A percentile compares a stretch with the other conserved stretches of the same genome.
phyloP scores from a whole-genome alignment of 2,113 vertebrate species.

The Pygoscelis antarcticus region DNA sequence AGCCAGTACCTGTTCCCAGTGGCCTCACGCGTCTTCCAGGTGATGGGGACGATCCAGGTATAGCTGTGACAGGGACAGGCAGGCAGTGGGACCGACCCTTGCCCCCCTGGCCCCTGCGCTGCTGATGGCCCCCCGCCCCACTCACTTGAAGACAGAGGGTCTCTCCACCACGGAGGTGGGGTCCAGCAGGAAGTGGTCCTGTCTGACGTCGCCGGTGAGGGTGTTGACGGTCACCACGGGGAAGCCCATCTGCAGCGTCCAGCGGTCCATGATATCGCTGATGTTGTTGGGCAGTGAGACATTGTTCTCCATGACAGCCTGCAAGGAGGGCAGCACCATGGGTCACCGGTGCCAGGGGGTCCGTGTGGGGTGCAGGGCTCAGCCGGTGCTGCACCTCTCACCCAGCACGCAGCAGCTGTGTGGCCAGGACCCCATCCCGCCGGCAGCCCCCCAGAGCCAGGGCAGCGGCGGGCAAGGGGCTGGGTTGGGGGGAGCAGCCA shows the following conservation, averaged over 20 bases:
- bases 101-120: accelerated
- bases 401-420: accelerated
- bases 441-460: background rate
- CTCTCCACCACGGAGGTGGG: slow-evolving; percentile 54
- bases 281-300: background rate
- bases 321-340: background rate
- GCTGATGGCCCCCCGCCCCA: accelerated
- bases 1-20: slow-evolving; percentile 13
- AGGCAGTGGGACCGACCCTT: background rate
- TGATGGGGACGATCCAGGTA: slow-evolving; percentile 84
- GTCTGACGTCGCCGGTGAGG: slow-evolving; percentile 3
- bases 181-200: slow-evolving; percentile 88
- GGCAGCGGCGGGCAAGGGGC: background rate
- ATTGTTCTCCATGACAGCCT: background rate
- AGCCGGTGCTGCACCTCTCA: accelerated
- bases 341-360: background rate
- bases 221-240: slow-evolving; percentile 86
- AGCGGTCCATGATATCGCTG: slow-evolving; percentile 85
- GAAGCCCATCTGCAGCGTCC: slow-evolving; percentile 94
- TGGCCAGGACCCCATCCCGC: accelerated
- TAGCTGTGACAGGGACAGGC: slow-evolving; percentile 75
- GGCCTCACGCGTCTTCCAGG: background rate
- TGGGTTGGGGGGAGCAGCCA: accelerated
- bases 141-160: slow-evolving; percentile 81
- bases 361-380: accelerated